Base-by-base conservation (phyloP, 1,140 invertebrate genomes). In the Trichomalopsis sarcophagae region DNA sequence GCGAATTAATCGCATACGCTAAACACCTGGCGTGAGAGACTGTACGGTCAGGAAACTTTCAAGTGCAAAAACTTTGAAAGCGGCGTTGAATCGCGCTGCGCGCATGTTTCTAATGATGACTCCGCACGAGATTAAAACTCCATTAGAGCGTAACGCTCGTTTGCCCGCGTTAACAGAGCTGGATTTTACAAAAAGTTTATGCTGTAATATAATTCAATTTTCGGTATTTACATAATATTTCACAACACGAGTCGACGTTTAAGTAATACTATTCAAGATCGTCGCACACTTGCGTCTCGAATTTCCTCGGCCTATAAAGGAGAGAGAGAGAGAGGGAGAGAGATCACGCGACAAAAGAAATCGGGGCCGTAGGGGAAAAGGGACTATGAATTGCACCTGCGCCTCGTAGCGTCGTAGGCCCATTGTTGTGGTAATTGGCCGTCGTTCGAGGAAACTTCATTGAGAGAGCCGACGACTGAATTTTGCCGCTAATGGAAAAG, bases 41-140 rank as follows among this genome's bases (percentile, higher is more conserved):
- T 44, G 40, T 36, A 36, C 21, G 82, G 33, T 36, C 6, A 82
- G 44, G 71, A 50, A 62, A 78, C 62, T 71, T 84, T 84, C 82
- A 68, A 78, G 74, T 47, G 27, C 27, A 21, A 84, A 75, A 80
- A 79, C 68, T 84, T 79, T 36, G 83, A 84, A 80, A 79, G 83
- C 55, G 21, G 76, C 33, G 33, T 36, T 74, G 77, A 30, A 71
- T 74, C 62, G 40, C 9, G 40, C 14, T 11, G 1, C 73, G 62
- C 40, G 50, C 55, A 33, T 17, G 77, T 80, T 69, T 40, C 62
- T 80, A 80, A 80, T 14, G 78, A 68, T 36, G 30, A 80, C 50
- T 80, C 5, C 13, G 21, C 62, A 68, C 78, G 78, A 80, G 76
- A 62, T 82, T 44, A 33, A 69, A 27, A 47, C 10, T 5, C 10